phyloP scores from a whole-genome alignment of 2,888 invertebrate genomes.

The Drosophila atroscutellata region DNA sequence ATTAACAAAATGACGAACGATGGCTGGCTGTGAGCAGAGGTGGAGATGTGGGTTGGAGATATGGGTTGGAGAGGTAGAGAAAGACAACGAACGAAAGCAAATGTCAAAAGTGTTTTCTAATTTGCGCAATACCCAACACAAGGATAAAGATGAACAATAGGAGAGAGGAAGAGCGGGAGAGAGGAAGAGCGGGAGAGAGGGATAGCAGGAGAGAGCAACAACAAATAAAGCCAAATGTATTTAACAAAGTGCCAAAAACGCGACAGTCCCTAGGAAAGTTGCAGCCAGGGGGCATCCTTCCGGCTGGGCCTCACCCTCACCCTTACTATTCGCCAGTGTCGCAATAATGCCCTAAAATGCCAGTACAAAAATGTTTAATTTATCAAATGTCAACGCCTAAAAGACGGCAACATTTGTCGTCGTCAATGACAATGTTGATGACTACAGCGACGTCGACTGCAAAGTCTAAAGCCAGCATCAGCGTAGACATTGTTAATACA shows the following conservation, averaged over 20 bases:
- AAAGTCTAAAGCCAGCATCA: constrained; percentile 27
- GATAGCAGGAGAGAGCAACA: constrained; percentile 3
- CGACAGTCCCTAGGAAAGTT: constrained; percentile 29
- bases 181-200: not conserved
- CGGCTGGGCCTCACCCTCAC: not conserved
- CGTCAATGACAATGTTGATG: constrained; percentile 79
- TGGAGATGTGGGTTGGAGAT: not conserved
- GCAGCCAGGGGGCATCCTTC: constrained; percentile 21
- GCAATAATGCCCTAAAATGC: constrained; percentile 41
- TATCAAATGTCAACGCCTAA: constrained; percentile 80
- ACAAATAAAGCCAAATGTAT: constrained; percentile 69
- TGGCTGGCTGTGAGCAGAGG: not conserved
- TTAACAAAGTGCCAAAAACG: constrained; percentile 72
- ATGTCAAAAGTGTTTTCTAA: constrained; percentile 78
- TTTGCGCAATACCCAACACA: constrained; percentile 66
- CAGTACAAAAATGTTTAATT: constrained; percentile 77
- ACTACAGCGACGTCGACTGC: constrained; percentile 40
- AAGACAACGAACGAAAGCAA: constrained; percentile 51
- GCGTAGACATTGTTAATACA: constrained; percentile 60
- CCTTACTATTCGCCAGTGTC: not conserved
- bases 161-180: not conserved
- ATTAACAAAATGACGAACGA: constrained; percentile 68
- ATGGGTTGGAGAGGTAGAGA: not conserved
- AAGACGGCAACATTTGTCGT: constrained; percentile 80
- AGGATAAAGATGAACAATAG: constrained; percentile 33